These are phyloP conservation scores for Macrobrachium rosenbergii DNA, from an alignment of 1,140 invertebrate species.

Conservation along the genomic window DNA sequence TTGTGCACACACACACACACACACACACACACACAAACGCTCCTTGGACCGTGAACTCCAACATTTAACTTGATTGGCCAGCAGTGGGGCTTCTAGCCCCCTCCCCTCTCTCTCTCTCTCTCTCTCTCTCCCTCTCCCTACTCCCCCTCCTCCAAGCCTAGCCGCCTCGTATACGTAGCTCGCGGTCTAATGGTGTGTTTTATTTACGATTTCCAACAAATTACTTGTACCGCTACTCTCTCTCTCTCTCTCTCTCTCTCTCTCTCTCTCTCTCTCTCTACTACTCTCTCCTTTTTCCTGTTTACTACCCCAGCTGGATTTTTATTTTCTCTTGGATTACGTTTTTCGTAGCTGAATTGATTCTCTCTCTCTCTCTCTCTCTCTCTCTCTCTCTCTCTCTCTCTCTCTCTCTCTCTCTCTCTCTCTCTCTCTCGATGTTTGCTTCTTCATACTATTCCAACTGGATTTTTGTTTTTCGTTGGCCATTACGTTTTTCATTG, in stretches of 20 bases:
- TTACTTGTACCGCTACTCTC: conserved; percentile 7
- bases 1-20: too few species aligned
- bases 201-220: neutral
- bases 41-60: too few species aligned
- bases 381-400: neutral
- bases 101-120: too few species aligned
- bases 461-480: neutral
- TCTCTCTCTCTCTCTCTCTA: conserved; percentile 24
- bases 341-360: neutral
- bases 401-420: neutral
- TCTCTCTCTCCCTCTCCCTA: conserved; percentile 5
- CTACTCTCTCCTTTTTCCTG: neutral
- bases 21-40: too few species aligned
- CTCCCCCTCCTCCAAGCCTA: neutral
- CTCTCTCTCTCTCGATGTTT: neutral
- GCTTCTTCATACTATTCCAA: neutral
- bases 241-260: conserved; percentile 26
- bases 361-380: neutral
- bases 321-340: neutral
- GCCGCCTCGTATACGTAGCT: neutral
- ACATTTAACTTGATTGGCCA: too few species aligned
- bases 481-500: neutral
- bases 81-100: too few species aligned
- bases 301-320: neutral
- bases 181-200: neutral